These are phyloP conservation scores for Malacoraja senta DNA, from an alignment of 2,797 vertebrate species.

Conservation along the genomic window DNA sequence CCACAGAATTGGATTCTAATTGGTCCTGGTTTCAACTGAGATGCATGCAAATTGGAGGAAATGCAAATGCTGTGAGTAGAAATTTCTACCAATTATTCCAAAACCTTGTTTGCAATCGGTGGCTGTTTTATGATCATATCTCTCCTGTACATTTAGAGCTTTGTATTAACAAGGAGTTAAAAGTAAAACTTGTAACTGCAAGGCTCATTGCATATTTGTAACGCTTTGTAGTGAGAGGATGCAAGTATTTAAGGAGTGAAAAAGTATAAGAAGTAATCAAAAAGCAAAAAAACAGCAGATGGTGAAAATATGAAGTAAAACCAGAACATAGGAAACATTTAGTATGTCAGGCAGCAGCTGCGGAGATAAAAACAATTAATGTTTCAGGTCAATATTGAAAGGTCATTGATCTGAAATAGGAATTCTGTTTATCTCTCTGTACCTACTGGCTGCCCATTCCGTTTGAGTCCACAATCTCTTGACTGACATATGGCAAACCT, in stretches of 20 bases:
- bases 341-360: no score
- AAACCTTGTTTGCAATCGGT: background rate
- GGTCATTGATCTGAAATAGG: no score
- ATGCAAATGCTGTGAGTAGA: slow-evolving; percentile 74
- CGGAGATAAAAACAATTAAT: no score
- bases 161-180: background rate
- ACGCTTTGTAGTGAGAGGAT: background rate
- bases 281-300: no score
- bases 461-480: background rate
- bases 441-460: no score
- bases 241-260: background rate
- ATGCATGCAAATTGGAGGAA: slow-evolving; percentile 95
- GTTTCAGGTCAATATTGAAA: no score
- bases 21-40: slow-evolving; percentile 97
- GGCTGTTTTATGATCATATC: background rate
- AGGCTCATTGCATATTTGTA: background rate
- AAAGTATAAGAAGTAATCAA: background rate
- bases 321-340: no score
- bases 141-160: background rate
- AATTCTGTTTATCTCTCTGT: no score
- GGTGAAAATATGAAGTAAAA: no score
- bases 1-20: slow-evolving; percentile 89
- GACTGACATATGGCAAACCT: background rate
- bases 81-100: background rate
- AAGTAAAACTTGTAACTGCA: background rate